Base-by-base conservation (phyloP, 1,140 invertebrate genomes). In the Oreohelix idahoensis region DNA sequence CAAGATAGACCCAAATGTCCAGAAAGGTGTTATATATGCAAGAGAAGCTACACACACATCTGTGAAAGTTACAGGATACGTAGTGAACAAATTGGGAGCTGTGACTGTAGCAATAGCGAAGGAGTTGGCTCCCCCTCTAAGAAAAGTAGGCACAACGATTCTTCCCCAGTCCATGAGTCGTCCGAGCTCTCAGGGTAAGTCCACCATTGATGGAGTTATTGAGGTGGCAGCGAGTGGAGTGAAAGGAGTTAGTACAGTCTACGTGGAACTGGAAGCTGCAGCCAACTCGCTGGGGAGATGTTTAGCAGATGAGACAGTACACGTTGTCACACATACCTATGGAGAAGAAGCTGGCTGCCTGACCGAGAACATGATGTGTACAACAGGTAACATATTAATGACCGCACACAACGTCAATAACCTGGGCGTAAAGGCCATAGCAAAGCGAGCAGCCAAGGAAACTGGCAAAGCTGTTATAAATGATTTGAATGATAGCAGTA, bases 171-270 rank as follows among this genome's bases (percentile, higher is more conserved):
- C 88, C 11, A 90, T 94, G 20, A 94, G 94, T 39, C 93, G 93
- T 42, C 93, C 93, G 79, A 90, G 93, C 20, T 92, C 93, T 85
- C 93, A 94, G 76, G 95, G 95, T 0, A 93, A 93, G 42, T 92
- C 93, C 71, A 94, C 93, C 86, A 92, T 96, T 85, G 94, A 94
- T 83, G 93, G 94, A 53, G 94, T 95, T 0, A 81, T 96, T 71
- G 95, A 95, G 39, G 95, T 96, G 0, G 94, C 95, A 8, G 94
- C 95, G 23, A 95, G 95, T 10, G 95, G 95, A 51, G 92, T 96
- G 10, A 94, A 95, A 89, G 95, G 74, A 4, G 51, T 76, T 35
- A 29, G 39, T 13, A 76, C 39, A 49, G 74, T 76, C 15, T 76
- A 76, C 45, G 1, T 49, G 38, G 29, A 45, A 10, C 29, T 76